Evolutionary conservation across 2,797 vertebrate genomes (phyloP), one percentile per base, ranked within the genome.

Genomic region (Danio tinwini): DNA sequence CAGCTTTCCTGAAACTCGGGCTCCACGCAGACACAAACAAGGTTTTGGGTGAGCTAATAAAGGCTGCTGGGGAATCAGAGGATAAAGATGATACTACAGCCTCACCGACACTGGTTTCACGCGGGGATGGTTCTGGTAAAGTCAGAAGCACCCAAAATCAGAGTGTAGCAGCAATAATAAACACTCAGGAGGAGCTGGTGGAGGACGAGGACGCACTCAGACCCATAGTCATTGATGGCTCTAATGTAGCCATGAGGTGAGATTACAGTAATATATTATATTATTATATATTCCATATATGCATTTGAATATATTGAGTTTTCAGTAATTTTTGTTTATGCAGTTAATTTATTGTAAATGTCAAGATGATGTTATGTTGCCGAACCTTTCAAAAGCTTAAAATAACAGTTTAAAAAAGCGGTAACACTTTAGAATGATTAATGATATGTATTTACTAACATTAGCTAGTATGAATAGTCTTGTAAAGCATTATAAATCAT

Each of bases 201-300:
- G 94, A 95, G 85, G 95, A 93, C 21, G 92, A 92, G 59, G 94
- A 96, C 59, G 94, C 93, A 74, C 90, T 99, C 83, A 94, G 96
- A 81, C 95, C 96, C 11, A 77, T 99, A 12, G 97, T 99, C 69
- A 97, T 99, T 73, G 98, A 99, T 14, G 98, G 98, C 79, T 98
- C 96, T 90, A 99, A 99, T 14, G 97, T 99, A 58, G 97, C 98
- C 65, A 98, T 99, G 97, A 99, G 98, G 98, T 98, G 88, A 90
- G 92, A 72, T 17, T 59, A 11, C 62, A 14, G 42, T 56, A 19
- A 17, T 29, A 29, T 29, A 29, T 29, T 29, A 29, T 29, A 29
- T 29, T 1, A 29, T 29, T 29, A 29, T 3, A 29, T 29, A 29
- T 29, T 29, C 29, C 29, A 29, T 29, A 29, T 29, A 29, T 29